Evolutionary conservation across 2,888 invertebrate species (phyloP), one percentile per base, ranked within the genome.

Genomic region (Torymus auratus): DNA sequence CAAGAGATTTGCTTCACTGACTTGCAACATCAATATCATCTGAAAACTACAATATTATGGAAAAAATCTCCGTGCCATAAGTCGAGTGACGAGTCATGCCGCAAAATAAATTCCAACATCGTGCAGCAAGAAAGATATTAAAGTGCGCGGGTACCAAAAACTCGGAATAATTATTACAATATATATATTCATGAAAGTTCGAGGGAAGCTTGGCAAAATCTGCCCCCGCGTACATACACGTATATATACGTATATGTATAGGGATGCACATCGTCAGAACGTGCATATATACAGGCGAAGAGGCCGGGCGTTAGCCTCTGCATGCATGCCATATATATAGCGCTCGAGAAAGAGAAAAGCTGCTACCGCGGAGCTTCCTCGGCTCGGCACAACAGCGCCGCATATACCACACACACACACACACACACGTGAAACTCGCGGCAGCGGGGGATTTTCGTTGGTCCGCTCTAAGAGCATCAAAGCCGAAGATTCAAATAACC

Each of bases 161-260:
- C 61, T 62, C 17, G 62, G 72, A 72, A 72, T 72, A 72, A 72
- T 72, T 72, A 72, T 72, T 23, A 72, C 53, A 62, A 72, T 72
- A 62, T 72, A 62, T 72, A 72, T 53, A 72, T 72, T 72, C 62
- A 72, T 61, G 72, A 62, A 53, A 58, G 50, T 60, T 41, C 2
- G 15, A 13, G 55, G n/a, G 53, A 52, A 58, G 58, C 70, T 58
- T 15, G 28, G 41, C 17, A 58, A 70, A 58, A 15, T 58, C 58
- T 71, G 28, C 28, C 7, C 28, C 28, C 28, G 20, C 28, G 28
- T 28, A 28, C 28, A 28, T 5, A 3, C 28, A 28, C 28, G 0
- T 4, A 28, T 4, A 28, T 28, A 4, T 4, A 28, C 28, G 28
- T 28, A 2, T 28, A 28, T 28, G 3, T 28, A 28, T 7, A 28